These are phyloP conservation scores for Caenorhabditis inopinata DNA, from an alignment of 1,140 invertebrate species.

Conservation along the genomic window DNA sequence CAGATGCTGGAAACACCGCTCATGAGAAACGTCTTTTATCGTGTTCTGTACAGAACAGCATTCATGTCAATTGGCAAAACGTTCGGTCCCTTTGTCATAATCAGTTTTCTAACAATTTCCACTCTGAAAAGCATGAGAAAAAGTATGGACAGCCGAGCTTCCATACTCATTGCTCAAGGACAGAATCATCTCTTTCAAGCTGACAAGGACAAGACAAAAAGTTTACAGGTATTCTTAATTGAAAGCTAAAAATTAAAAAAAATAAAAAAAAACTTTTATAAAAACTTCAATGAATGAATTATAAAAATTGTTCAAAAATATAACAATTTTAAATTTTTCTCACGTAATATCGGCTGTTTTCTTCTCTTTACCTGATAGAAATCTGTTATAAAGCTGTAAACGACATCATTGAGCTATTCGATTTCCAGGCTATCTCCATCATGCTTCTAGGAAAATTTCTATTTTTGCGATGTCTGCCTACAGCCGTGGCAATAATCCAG, in stretches of 20 bases:
- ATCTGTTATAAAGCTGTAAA: background rate
- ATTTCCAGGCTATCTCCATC: slow-evolving; percentile 48
- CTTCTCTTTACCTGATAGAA: background rate
- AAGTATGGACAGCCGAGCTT: slow-evolving; percentile 46
- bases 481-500: slow-evolving; percentile 41
- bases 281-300: too few species aligned
- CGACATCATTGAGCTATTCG: too few species aligned
- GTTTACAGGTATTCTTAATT: slow-evolving; percentile 39
- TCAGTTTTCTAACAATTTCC: slow-evolving; percentile 40
- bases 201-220: slow-evolving; percentile 49
- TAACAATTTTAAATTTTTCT: too few species aligned
- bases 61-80: slow-evolving; percentile 46
- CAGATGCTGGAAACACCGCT: slow-evolving; percentile 5
- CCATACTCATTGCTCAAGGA: slow-evolving; percentile 48
- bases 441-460: slow-evolving; percentile 49
- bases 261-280: too few species aligned
- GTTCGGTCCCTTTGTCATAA: slow-evolving; percentile 49
- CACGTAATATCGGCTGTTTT: too few species aligned
- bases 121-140: slow-evolving; percentile 44
- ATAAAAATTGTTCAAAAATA: too few species aligned
- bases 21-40: slow-evolving; percentile 18
- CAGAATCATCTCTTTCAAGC: slow-evolving; percentile 43
- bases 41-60: slow-evolving; percentile 34
- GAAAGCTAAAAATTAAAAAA: too few species aligned
- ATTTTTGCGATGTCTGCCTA: slow-evolving; percentile 48